Evolutionary conservation across 2,888 invertebrate genomes (phyloP), one percentile per base, ranked within the genome.

Genomic region (Vannuccia rotundouncinata): DNA sequence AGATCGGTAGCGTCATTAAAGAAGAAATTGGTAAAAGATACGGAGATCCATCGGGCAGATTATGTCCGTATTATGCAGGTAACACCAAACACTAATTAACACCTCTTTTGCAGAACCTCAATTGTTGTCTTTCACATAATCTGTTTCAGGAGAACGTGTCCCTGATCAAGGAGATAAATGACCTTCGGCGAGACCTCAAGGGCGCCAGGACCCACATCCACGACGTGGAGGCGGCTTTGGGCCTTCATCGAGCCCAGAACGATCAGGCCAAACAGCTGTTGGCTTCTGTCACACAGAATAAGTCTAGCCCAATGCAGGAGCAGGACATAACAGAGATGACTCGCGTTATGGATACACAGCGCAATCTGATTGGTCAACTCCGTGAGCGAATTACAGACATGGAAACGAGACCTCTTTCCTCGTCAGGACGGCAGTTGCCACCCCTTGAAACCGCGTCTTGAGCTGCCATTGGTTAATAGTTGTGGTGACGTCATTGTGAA

Each of bases 151-250:
- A 95, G 85, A 95, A 95, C 86, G 91, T 93, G 59, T 88, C 91
- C 0, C 89, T 95, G 1, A 89, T 94, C 31, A 90, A 91, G 0
- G 94, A 95, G 87, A 91, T 94, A 27, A 94, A 94, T 85, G 91
- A 90, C 81, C 86, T 94, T 60, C 90, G 93, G 31, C 90, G 90
- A 29, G 92, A 92, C 85, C 87, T 93, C 81, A 92, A 92, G 85
- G 88, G 90, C 0, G 90, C 92, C 17, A 90, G 92, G 5, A 90
- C 90, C 22, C 90, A 91, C 45, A 92, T 92, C 83, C 90, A 90
- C 82, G 91, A 92, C 85, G 91, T 93, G 90, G 92, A 93, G 85
- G 91, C 92, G 29, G 86, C 86, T 0, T 22, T 80, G 13, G 79
- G 79, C 1, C 31, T 80, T 29, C 79, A 80, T 29, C 22, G 79